phyloP scores from a whole-genome alignment of 1,140 invertebrate genomes.

The Cyclargus thomasi region DNA sequence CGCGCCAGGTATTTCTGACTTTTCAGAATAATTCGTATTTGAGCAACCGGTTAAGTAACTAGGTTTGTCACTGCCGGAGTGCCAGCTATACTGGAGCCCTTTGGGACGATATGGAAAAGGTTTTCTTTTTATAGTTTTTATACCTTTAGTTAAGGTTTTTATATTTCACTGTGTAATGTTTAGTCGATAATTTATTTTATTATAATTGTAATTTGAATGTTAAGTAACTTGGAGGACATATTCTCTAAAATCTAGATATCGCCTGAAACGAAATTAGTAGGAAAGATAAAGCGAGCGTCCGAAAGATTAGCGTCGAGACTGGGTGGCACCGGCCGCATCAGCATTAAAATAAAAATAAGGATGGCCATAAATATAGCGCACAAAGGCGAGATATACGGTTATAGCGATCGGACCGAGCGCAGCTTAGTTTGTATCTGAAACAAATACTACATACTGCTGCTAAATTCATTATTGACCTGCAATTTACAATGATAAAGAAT shows the following conservation, averaged over 20 bases:
- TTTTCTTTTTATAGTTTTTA: no score
- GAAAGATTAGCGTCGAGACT: conserved; percentile 55
- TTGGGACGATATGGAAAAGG: no score
- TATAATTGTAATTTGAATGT: no score
- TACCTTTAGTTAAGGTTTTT: no score
- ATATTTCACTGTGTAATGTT: no score
- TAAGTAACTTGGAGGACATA: not conserved
- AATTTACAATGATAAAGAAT: no score
- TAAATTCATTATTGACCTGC: not conserved
- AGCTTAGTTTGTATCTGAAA: conserved; percentile 34
- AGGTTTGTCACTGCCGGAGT: no score
- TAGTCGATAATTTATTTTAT: no score
- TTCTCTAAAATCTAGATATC: not conserved
- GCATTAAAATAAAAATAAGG: conserved; percentile 75
- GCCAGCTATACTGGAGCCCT: no score
- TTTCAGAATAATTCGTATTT: no score
- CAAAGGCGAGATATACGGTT: conserved; percentile 73
- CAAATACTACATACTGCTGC: conserved; percentile 27
- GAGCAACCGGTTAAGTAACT: no score
- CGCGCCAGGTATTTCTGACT: no score
- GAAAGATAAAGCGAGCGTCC: conserved; percentile 5
- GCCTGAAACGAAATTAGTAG: not conserved
- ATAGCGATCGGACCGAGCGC: conserved; percentile 51
- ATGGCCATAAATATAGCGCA: conserved; percentile 64
- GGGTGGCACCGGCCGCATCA: conserved; percentile 65